phyloP scores from a whole-genome alignment of 37 sponge, comb jelly and placozoan genomes.

The Spongilla lacustris region DNA sequence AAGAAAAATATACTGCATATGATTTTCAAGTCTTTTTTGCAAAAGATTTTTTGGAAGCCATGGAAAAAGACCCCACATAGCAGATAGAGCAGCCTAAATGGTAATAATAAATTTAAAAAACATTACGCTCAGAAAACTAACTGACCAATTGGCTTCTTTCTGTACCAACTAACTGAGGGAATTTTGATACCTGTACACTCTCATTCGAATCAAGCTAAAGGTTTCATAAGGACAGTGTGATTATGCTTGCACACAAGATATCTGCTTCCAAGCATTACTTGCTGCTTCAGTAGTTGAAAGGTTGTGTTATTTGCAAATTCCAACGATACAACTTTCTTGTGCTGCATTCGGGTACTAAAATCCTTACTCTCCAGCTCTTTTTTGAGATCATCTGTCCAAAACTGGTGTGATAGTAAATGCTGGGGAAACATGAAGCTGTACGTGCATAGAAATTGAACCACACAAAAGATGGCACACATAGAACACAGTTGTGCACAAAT shows the following conservation, averaged over 20 bases:
- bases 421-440: constrained; percentile 73
- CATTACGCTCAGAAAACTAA: background rate
- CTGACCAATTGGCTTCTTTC: background rate
- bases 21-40: background rate
- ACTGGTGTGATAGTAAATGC: constrained; percentile 49
- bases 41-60: background rate
- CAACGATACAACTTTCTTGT: background rate
- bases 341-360: background rate
- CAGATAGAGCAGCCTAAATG: background rate
- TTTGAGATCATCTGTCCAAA: constrained; percentile 38
- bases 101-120: background rate
- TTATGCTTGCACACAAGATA: background rate
- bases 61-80: background rate
- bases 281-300: background rate
- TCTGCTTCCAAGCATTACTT: background rate
- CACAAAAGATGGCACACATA: too few species aligned
- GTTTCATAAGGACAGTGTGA: background rate
- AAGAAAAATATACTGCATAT: background rate
- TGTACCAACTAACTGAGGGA: background rate
- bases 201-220: background rate
- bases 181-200: background rate
- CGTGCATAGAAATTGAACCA: too few species aligned
- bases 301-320: background rate
- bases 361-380: background rate
- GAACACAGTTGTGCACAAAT: background rate